Conservation (phyloP, 2,113 vertebrate species). For the Corapipo altera region DNA sequence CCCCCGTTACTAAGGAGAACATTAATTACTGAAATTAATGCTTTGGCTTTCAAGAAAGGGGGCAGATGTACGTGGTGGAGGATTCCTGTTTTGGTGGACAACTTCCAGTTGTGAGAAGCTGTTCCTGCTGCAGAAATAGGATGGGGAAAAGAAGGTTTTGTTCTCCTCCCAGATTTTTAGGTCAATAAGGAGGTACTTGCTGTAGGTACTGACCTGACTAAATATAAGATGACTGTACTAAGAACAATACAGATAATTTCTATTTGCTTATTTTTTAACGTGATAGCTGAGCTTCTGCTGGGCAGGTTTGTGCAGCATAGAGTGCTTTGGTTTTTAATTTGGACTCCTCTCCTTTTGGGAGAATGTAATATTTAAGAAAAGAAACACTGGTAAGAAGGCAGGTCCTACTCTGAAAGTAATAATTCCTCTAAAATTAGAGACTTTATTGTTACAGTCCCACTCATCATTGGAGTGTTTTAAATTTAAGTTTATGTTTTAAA, state of each 20-base stretch:
- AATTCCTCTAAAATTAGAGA: neutral
- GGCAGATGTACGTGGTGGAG: too few relatives aligned
- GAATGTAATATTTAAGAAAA: neutral
- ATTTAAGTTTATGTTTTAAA: neutral
- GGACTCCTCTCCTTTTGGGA: neutral
- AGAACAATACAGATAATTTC: neutral
- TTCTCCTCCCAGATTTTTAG: neutral
- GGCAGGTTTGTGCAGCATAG: neutral
- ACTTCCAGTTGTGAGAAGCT: rapidly evolving
- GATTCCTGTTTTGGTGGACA: neutral
- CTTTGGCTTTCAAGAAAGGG: neutral
- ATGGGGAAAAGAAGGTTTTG: neutral
- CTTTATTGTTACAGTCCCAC: neutral
- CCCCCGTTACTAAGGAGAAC: neutral
- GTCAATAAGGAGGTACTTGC: neutral
- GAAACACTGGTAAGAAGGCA: neutral
- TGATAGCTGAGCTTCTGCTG: neutral
- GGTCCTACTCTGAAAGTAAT: neutral
- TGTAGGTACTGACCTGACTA: neutral
- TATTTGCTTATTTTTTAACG: neutral
- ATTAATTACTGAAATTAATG: neutral
- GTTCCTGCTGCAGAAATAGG: neutral
- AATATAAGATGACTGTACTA: neutral
- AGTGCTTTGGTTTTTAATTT: neutral
- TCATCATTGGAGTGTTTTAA: neutral